Percentiles rank a stretch among this genome's conserved stretches.
phyloP scores from a whole-genome alignment of 2,888 invertebrate genomes.

The Nezara viridula region DNA sequence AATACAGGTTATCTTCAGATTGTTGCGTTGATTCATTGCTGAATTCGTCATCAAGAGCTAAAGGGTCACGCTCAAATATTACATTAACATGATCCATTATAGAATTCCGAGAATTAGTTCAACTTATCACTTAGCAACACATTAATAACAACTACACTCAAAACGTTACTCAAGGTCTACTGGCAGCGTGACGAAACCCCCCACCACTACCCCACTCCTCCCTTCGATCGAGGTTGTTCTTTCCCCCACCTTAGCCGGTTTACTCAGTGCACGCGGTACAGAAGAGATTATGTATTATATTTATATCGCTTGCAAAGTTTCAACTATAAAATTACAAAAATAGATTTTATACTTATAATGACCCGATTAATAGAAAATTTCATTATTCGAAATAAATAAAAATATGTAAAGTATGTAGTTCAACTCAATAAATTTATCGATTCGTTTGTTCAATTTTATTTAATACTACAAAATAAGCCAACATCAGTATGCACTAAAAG shows the following conservation, averaged over 20 bases:
- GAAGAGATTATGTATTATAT: too few species aligned
- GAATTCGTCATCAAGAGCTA: not conserved
- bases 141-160: not conserved
- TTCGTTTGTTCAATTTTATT: not conserved
- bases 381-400: not conserved
- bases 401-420: not conserved
- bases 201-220: not conserved
- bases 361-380: too few species aligned
- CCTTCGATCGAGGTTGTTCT: not conserved
- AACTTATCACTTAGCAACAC: not conserved
- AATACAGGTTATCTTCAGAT: not conserved
- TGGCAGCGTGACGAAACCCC: not conserved
- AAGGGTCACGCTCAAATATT: not conserved
- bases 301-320: too few species aligned
- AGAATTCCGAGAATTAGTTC: not conserved
- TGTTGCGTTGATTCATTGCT: not conserved
- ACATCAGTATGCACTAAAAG: too few species aligned
- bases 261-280: not conserved
- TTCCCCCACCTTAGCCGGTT: not conserved
- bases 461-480: not conserved
- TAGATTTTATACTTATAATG: too few species aligned
- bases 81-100: not conserved
- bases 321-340: too few species aligned
- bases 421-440: not conserved
- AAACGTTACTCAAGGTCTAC: not conserved